Evolutionary conservation across 2,888 invertebrate genomes (phyloP).

Genomic region (Euclidia mi): DNA sequence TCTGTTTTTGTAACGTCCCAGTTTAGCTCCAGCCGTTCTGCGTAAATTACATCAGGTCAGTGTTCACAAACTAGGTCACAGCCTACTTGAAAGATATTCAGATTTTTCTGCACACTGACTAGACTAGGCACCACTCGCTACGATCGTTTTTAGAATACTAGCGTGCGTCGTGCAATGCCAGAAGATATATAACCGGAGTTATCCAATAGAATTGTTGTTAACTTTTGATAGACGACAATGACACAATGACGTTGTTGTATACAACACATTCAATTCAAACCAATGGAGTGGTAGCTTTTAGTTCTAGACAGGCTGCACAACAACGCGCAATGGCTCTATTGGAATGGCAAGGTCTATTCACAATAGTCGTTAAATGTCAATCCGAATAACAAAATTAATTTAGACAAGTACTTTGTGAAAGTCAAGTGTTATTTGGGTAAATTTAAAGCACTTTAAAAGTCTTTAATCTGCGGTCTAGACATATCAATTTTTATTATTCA

Average conservation of each 20-base stretch:
- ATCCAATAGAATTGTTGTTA: not conserved
- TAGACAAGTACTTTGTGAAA: slow-evolving; percentile 27
- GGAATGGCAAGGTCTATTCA: slow-evolving; percentile 60
- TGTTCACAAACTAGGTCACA: slow-evolving; percentile 68
- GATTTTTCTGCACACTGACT: slow-evolving; percentile 27
- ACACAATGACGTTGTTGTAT: slow-evolving; percentile 11
- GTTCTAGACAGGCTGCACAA: slow-evolving; percentile 20
- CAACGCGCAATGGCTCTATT: slow-evolving; percentile 29
- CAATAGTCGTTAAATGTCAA: slow-evolving; percentile 56
- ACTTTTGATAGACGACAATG: slow-evolving; percentile 7
- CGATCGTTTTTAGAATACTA: not conserved
- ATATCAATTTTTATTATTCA: slow-evolving; percentile 4
- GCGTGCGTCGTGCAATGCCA: slow-evolving; percentile 1
- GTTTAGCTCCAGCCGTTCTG: slow-evolving; percentile 62
- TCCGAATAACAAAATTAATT: slow-evolving; percentile 26
- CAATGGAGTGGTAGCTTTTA: slow-evolving; percentile 28
- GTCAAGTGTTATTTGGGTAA: slow-evolving; percentile 18
- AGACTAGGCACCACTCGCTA: slow-evolving; percentile 10
- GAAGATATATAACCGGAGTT: not conserved
- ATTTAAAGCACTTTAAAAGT: slow-evolving; percentile 7
- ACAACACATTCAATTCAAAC: slow-evolving; percentile 19
- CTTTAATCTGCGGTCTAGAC: slow-evolving; percentile 1
- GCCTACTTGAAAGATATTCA: slow-evolving; percentile 56
- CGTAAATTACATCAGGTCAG: slow-evolving; percentile 68
- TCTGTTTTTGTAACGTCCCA: slow-evolving; percentile 55